These are phyloP conservation scores for Phalera bucephala DNA, from an alignment of 2,888 invertebrate genomes.

Conservation along the genomic window DNA sequence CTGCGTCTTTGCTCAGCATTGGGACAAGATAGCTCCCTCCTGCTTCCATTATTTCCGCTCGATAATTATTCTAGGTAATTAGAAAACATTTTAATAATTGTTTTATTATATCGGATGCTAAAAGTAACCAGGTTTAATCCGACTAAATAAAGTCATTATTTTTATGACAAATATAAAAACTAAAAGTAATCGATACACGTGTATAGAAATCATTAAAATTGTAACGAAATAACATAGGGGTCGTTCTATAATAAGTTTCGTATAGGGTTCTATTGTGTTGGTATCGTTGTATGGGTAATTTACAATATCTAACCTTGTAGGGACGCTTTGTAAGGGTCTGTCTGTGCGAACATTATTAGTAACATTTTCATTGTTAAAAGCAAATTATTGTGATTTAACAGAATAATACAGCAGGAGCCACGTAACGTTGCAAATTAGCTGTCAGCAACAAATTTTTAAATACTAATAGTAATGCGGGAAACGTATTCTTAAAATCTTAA, in stretches of 20 bases:
- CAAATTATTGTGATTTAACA: constrained; percentile 72
- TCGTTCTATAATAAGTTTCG: constrained; percentile 70
- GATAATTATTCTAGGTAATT: no score
- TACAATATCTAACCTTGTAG: constrained; percentile 58
- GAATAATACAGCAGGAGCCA: constrained; percentile 47
- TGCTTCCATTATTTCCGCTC: no score
- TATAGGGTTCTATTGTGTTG: constrained; percentile 63
- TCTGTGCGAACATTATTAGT: constrained; percentile 59
- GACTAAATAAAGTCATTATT: no score
- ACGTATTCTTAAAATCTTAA: no score
- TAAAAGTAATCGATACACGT: constrained; percentile 39
- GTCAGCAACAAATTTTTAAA: constrained; percentile 4
- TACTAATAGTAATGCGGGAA: no score
- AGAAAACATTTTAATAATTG: no score
- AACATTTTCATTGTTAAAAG: constrained; percentile 60
- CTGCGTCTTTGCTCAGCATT: no score
- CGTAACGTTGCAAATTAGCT: constrained; percentile 44
- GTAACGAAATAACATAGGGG: constrained; percentile 74
- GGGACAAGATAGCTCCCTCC: no score
- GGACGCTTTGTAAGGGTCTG: constrained; percentile 22
- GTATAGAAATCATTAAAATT: constrained; percentile 70
- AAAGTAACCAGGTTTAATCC: no score
- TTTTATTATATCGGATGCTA: no score
- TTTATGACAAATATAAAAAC: no score
- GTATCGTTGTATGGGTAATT: constrained; percentile 59